Evolutionary conservation across 2,113 vertebrate genomes (phyloP).

Genomic region (Protomyctophum bolini): DNA sequence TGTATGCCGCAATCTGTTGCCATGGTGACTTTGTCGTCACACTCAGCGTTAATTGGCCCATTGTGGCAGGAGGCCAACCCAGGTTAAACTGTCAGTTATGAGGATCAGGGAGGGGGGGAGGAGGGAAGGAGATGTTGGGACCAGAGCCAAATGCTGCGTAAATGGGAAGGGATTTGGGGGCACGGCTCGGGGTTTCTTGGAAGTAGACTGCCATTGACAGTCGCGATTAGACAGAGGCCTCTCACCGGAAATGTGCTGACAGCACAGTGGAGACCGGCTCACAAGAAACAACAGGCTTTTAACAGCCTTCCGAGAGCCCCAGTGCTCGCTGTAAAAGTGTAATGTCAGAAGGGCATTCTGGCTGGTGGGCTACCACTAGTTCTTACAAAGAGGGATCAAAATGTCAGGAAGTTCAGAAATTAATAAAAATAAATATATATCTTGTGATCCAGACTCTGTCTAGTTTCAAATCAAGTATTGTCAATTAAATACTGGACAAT

Average conservation of each 20-base stretch:
- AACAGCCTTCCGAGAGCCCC: constrained; percentile 10
- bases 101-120: constrained; percentile 13
- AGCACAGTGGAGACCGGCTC: constrained; percentile 28
- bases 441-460: too few species aligned
- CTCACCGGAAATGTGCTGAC: constrained; percentile 40
- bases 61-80: constrained; percentile 17
- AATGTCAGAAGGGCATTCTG: constrained; percentile 1
- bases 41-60: constrained; percentile 35
- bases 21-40: constrained; percentile 24
- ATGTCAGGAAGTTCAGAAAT: constrained; percentile 8
- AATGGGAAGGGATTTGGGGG: constrained; percentile 19
- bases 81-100: constrained; percentile 29
- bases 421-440: too few species aligned
- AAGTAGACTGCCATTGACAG: constrained; percentile 37
- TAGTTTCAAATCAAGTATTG: too few species aligned
- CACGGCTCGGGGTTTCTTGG: constrained; percentile 30
- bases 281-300: constrained; percentile 30
- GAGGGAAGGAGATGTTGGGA: constrained; percentile 17
- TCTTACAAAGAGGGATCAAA: constrained; percentile 11
- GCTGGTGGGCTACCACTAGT: not conserved
- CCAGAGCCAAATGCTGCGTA: constrained; percentile 18
- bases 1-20: constrained; percentile 36
- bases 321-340: constrained; percentile 23
- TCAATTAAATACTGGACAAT: too few species aligned
- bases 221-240: constrained; percentile 37